Conservation (phyloP, 2,113 vertebrate species). For the Ovibos moschatus region DNA sequence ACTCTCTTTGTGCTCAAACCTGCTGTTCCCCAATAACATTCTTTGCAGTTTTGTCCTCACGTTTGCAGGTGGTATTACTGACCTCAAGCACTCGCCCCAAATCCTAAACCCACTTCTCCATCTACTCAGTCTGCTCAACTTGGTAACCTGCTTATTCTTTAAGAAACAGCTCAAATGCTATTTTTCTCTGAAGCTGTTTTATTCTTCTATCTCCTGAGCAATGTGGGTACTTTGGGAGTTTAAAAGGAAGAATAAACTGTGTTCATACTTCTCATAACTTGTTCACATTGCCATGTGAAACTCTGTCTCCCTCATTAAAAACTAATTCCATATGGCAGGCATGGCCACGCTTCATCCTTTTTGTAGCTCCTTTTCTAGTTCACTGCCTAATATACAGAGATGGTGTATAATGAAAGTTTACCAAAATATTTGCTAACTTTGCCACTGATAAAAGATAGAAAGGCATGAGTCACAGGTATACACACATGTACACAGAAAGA, state of each 20-base stretch:
- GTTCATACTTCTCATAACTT: background rate
- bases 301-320: background rate
- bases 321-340: background rate
- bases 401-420: background rate
- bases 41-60: background rate
- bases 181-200: background rate
- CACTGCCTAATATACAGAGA: background rate
- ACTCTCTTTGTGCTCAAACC: background rate
- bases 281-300: background rate
- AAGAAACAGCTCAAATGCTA: background rate
- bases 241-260: background rate
- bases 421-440: constrained; percentile 28
- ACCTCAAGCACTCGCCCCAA: background rate
- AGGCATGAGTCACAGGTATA: background rate
- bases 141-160: background rate
- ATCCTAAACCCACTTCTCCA: background rate
- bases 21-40: background rate
- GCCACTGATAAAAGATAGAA: background rate
- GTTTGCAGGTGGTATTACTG: background rate
- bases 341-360: background rate
- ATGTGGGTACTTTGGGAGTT: background rate
- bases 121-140: background rate
- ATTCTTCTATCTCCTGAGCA: background rate
- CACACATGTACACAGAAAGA: background rate
- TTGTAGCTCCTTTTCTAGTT: background rate